Evolutionary conservation across 92 coral and sea anemone species (phyloP), one percentile per base, ranked within the genome.

Genomic region (Pocillopora meandrina): DNA sequence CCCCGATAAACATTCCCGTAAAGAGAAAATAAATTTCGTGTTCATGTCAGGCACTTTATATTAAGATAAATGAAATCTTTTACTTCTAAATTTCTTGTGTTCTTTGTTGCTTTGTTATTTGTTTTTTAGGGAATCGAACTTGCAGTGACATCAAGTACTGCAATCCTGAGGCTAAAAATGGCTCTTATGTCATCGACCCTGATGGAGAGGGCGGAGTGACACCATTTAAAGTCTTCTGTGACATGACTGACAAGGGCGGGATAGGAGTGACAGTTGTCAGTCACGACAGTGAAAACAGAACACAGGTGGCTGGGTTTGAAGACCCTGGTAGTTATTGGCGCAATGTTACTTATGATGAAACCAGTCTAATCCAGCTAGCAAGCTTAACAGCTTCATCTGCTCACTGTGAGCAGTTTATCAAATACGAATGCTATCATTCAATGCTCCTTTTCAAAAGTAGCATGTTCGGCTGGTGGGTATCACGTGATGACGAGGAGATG

Each of bases 401-500:
- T 1, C 47, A 31, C 15, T 58, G 80, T 16, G 80, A 76, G 56
- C 80, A 76, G 80, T 76, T 60, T 76, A 76, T 76, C n/a, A 58
- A 31, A 66, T 57, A 76, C 59, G 15, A 77, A 18, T 31, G 86
- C 62, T n/a, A n/a, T n/a, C n/a, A n/a, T n/a, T n/a, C n/a, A 20
- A 71, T 16, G 0, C n/a, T n/a, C n/a, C n/a, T 81, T n/a, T n/a
- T n/a, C n/a, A n/a, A n/a, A n/a, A n/a, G n/a, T n/a, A n/a, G n/a
- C n/a, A n/a, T n/a, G n/a, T n/a, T n/a, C n/a, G n/a, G n/a, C n/a
- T n/a, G n/a, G 87, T 83, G 87, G 87, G 80, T 83, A 63, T 65
- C 87, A 42, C 87, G 87, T 74, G 80, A 74, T n/a, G 80, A 56
- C 0, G n/a, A 42, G 31, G 62, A 74, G 35, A 83, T 83, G 80